Evolutionary conservation across 1,140 invertebrate species (phyloP).

Genomic region (Pollicipes pollicipes): DNA sequence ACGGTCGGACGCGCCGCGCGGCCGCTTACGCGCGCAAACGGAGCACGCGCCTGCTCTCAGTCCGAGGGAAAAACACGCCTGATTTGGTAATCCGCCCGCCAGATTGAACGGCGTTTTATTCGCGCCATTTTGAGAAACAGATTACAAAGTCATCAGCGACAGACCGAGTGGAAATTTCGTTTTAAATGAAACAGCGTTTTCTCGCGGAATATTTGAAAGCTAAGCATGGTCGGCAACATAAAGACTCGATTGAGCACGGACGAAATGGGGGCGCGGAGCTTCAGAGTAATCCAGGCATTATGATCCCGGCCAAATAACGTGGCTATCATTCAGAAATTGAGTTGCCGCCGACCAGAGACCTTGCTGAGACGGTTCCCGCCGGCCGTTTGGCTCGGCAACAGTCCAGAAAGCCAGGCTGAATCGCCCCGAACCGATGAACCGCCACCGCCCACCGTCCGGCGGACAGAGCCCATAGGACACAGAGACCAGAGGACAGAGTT

Average conservation of each 20-base stretch:
- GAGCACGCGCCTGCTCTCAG: too few relatives aligned
- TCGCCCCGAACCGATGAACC: neutral
- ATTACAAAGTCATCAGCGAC: neutral
- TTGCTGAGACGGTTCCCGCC: neutral
- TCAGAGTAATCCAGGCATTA: neutral
- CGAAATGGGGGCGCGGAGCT: neutral
- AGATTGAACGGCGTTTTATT: neutral
- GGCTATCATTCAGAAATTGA: neutral
- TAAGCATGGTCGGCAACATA: neutral
- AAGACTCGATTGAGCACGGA: neutral
- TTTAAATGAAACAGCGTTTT: neutral
- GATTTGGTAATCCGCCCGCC: neutral
- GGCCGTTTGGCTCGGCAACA: neutral
- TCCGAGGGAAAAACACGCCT: neutral
- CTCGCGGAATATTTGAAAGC: neutral
- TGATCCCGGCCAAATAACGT: neutral
- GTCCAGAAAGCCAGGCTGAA: neutral
- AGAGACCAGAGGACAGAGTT: too few relatives aligned
- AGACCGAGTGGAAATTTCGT: neutral
- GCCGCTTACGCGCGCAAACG: too few relatives aligned
- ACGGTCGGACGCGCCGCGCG: too few relatives aligned
- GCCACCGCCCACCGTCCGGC: too few relatives aligned
- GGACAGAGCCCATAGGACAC: too few relatives aligned
- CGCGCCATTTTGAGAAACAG: constrained; percentile 1
- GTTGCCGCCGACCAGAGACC: neutral